phyloP scores from a whole-genome alignment of 2,797 vertebrate genomes.

The Cryptoblepharus egeriae region DNA sequence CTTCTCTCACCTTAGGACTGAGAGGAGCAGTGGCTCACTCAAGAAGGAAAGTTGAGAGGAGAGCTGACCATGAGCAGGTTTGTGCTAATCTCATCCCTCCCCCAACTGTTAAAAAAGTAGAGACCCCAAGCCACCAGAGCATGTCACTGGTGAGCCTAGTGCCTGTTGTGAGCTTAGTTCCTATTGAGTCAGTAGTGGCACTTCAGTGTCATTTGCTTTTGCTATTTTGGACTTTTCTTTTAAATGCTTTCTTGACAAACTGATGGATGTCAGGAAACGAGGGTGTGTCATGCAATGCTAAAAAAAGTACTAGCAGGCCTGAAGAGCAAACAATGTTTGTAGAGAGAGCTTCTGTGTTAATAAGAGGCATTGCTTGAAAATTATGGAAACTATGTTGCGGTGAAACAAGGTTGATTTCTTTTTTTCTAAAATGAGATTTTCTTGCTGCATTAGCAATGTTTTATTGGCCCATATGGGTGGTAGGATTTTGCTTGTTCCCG shows the following conservation, averaged over 20 bases:
- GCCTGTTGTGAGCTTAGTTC: no score
- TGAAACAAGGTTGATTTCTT: slow-evolving; percentile 39
- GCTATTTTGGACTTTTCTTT: not conserved
- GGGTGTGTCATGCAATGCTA: slow-evolving; percentile 46
- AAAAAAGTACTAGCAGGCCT: slow-evolving; percentile 61
- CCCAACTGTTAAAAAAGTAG: no score
- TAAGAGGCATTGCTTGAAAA: slow-evolving; percentile 37
- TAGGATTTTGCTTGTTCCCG: not conserved
- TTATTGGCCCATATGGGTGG: slow-evolving; percentile 40
- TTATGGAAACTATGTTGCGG: slow-evolving; percentile 25
- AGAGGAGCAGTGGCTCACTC: not conserved
- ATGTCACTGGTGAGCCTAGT: slow-evolving; percentile 23
- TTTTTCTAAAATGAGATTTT: slow-evolving; percentile 47
- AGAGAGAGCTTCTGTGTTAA: slow-evolving; percentile 64
- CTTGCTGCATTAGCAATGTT: slow-evolving; percentile 32
- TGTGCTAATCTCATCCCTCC: no score
- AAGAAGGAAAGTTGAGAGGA: not conserved
- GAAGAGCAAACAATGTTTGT: slow-evolving; percentile 57
- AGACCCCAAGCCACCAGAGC: no score
- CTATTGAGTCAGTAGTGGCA: not conserved
- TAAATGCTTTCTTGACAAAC: not conserved
- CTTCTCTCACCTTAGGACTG: not conserved
- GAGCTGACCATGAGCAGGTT: no score
- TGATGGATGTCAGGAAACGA: not conserved
- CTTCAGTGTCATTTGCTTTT: not conserved